Conservation (phyloP, 2,113 vertebrate genomes). For the Fregetta grallaria region DNA sequence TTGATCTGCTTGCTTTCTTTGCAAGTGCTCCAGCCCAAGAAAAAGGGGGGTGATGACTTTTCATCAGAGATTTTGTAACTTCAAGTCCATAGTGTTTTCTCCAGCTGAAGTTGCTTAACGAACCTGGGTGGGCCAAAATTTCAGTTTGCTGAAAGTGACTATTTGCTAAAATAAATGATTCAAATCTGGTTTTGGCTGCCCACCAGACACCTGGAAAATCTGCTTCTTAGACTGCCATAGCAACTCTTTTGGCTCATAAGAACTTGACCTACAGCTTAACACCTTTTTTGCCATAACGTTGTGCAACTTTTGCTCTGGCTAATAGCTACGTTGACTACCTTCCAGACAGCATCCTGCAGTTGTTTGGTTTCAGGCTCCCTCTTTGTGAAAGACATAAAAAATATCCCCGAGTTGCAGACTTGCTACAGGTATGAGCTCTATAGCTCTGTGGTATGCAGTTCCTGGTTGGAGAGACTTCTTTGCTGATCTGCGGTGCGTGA, state of each 20-base stretch:
- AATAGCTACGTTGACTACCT: not conserved
- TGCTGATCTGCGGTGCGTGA: not conserved
- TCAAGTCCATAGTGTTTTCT: not conserved
- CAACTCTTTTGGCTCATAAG: not conserved
- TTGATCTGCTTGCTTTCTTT: not conserved
- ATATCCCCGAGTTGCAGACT: not conserved
- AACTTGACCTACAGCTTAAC: not conserved
- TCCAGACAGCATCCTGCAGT: not conserved
- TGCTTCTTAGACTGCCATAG: not conserved
- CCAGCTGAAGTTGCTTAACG: not conserved
- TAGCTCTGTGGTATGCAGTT: not conserved
- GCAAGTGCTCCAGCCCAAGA: not conserved
- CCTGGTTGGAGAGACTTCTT: not conserved
- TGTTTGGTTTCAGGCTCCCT: not conserved
- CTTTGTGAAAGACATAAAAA: not conserved
- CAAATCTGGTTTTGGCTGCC: not conserved
- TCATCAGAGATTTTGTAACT: not conserved
- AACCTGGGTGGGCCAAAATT: not conserved
- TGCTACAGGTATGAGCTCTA: not conserved
- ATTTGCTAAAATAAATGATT: conserved; percentile 40
- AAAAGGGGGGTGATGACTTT: not conserved
- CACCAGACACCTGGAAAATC: conserved; percentile 18
- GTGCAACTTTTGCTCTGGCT: not conserved
- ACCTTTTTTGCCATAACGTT: not conserved
- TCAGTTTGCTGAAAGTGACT: conserved; percentile 22